Base-by-base conservation (phyloP, 2,113 vertebrate genomes). In the Vulpes ferrilata region DNA sequence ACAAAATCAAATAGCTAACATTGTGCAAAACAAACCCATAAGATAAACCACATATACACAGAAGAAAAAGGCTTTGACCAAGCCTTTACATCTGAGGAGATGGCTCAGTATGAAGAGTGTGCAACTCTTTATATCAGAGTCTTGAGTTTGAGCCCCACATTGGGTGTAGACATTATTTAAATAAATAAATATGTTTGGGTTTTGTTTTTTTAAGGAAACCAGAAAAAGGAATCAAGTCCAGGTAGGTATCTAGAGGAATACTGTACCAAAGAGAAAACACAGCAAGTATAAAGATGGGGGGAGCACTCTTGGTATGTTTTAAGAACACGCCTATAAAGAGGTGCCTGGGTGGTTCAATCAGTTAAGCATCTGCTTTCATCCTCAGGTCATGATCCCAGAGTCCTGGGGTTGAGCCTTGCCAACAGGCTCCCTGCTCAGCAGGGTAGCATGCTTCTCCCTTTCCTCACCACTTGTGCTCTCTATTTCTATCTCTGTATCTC, bases 1-100 rank as follows among this genome's bases (percentile, higher is more conserved):
- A 95, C 27, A 95, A 90, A 93, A 82, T 94, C 65, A 93, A 93
- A 95, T 1, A 95, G 22, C 7, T 32, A 81, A 85, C 27, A 92
- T 15, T 74, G 53, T n/a, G 19, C 0, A 57, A 17, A 86, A 80
- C 17, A 89, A 82, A 93, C 27, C 35, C 71, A 88, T 53, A 22
- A 95, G 65, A 82, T 57, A 69, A 93, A 95, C 11, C 25, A 90
- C 12, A 92, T 76, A 85, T 30, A 60, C 15, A 74, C 0, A 89
- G 20, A 82, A 80, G 27, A 86, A 11, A 55, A 76, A 82, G n/a
- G 23, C 30, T 93, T 53, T 79, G 30, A 71, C n/a, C 48, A 96
- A 69, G 65, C 1, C 51, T 85, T 80, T 74, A 65, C 8, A 78
- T 80, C 19, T 69, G 13, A 93, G 71, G 20, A 95, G 23, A 85